phyloP scores from a whole-genome alignment of 2,113 vertebrate species.

The Strix aluco region DNA sequence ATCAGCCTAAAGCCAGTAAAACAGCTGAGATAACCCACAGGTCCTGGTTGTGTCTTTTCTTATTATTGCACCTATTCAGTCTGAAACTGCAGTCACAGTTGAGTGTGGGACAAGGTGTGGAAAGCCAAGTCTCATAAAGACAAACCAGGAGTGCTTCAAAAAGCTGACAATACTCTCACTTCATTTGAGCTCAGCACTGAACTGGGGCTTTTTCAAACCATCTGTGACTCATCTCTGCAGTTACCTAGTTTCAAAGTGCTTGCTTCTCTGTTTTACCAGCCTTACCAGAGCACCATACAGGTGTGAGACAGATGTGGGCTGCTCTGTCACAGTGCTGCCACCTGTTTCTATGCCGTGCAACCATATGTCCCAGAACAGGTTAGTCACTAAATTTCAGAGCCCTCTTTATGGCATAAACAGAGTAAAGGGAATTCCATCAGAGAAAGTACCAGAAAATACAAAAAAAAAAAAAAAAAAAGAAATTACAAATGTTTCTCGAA shows the following conservation, averaged over 20 bases:
- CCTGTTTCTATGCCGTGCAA: not conserved
- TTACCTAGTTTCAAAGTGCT: constrained; percentile 32
- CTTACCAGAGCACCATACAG: constrained; percentile 3
- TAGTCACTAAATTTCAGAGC: constrained; percentile 41
- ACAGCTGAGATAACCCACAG: not conserved
- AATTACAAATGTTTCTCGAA: not conserved
- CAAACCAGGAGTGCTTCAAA: not conserved
- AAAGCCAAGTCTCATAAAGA: not conserved
- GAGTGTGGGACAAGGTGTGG: not conserved
- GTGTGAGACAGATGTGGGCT: not conserved
- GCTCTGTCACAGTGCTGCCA: constrained; percentile 23
- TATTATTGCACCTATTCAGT: not conserved
- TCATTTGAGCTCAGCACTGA: not conserved
- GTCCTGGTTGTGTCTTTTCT: not conserved
- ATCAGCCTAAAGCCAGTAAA: not conserved
- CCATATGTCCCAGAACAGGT: not conserved
- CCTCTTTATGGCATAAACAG: not conserved
- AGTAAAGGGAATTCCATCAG: not conserved
- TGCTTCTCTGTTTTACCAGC: not conserved
- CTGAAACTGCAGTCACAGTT: not conserved
- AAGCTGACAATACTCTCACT: not conserved
- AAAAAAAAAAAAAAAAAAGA: not conserved
- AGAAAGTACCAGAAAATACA: not conserved
- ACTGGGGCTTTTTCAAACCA: not conserved
- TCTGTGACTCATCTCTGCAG: not conserved